Evolutionary conservation across 2,113 vertebrate species (phyloP).

Genomic region (Parus major): DNA sequence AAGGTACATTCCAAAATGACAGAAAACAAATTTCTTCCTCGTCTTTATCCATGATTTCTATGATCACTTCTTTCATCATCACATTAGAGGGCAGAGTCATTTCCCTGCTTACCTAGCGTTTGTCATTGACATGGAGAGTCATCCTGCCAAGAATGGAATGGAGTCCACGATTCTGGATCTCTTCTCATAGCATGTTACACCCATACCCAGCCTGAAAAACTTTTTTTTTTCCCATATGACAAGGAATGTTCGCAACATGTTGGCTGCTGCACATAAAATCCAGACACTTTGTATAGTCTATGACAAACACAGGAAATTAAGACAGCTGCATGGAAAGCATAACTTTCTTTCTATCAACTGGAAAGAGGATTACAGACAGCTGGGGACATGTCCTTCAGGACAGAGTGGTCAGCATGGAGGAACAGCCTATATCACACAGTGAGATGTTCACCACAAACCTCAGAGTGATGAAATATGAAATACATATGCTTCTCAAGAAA

Average conservation of each 20-base stretch:
- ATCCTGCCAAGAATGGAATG: not conserved
- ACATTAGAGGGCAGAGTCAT: not conserved
- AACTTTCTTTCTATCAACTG: not conserved
- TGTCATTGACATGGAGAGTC: not conserved
- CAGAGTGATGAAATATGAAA: not conserved
- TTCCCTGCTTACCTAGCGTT: not conserved
- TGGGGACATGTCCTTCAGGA: not conserved
- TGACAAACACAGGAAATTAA: not conserved
- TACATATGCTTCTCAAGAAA: not conserved
- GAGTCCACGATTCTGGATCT: not conserved
- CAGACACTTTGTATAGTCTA: not conserved
- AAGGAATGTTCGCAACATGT: not conserved
- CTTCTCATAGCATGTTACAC: not conserved
- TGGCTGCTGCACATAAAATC: not conserved
- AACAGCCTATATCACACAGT: not conserved
- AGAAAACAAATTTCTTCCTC: slow-evolving; percentile 8
- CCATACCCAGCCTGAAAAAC: not conserved
- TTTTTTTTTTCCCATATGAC: not conserved
- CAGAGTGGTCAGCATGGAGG: not conserved
- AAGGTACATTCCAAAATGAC: not conserved
- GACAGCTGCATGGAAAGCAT: not conserved
- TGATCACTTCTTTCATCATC: not conserved
- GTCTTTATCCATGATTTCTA: not conserved
- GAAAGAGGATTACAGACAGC: not conserved
- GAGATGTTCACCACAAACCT: not conserved